These are phyloP conservation scores for Pristis pectinata DNA, from an alignment of 2,797 vertebrate species.

Conservation along the genomic window DNA sequence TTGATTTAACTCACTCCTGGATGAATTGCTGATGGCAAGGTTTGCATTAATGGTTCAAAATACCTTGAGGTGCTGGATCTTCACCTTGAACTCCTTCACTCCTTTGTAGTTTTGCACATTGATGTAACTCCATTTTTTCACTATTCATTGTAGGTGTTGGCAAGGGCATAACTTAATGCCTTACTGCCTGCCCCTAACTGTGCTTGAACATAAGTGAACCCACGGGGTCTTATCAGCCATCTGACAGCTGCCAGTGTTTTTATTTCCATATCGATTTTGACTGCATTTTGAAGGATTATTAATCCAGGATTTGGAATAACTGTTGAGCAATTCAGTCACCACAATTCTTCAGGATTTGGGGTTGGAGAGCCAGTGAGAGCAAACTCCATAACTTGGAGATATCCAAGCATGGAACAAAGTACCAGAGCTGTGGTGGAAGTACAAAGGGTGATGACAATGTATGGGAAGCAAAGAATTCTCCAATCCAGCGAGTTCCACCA, in stretches of 20 bases:
- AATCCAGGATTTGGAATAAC: background rate
- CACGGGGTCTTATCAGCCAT: background rate
- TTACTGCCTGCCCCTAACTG: too few species aligned
- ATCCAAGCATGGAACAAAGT: too few species aligned
- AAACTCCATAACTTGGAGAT: too few species aligned
- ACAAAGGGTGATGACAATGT: too few species aligned
- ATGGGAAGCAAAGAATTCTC: too few species aligned
- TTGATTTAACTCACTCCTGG: background rate
- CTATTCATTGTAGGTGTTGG: too few species aligned
- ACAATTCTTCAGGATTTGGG: background rate
- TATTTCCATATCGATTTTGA: background rate
- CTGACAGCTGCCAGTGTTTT: background rate
- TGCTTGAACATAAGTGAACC: background rate
- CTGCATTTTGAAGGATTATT: background rate
- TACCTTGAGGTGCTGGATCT: background rate
- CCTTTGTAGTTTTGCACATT: background rate
- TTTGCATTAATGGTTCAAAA: background rate
- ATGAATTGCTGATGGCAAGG: background rate
- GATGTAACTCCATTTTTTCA: too few species aligned
- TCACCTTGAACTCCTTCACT: background rate
- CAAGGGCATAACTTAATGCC: too few species aligned
- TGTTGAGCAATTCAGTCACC: background rate
- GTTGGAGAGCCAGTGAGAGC: too few species aligned
- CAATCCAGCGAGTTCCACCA: too few species aligned
- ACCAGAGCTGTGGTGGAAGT: too few species aligned